Evolutionary conservation across 1,140 invertebrate species (phyloP), one percentile per base, ranked within the genome.

Genomic region (Bathynomus jamesi): DNA sequence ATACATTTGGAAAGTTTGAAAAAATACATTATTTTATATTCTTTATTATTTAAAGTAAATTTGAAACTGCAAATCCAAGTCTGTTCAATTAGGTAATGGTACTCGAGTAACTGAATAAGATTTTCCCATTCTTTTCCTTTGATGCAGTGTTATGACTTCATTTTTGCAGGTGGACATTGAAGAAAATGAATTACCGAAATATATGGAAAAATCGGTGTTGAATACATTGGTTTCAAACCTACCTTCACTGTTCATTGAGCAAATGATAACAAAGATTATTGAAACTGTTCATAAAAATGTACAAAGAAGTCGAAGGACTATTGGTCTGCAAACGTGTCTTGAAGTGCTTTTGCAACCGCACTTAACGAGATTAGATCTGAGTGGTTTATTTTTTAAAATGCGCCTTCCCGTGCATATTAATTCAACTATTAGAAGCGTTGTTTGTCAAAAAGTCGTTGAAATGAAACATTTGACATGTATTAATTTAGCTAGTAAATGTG

Each of bases 401-500:
- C 46, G 72, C 61, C 72, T 73, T 30, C 67, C 67, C 3, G 72
- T 62, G 10, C 31, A 32, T 2, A 73, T 70, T 17, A 73, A 73
- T 28, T 40, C 27, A 13, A 66, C 63, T 25, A 73, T 73, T n/a
- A 70, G 72, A 61, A 70, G 40, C 53, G 32, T 70, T 32, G 68
- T 70, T 17, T 28, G 28, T 27, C 27, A 61, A 28, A 61, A n/a
- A 2, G 63, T 73, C n/a, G 46, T 25, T 24, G 64, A 8, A 10
- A 73, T 73, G 72, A 73, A 68, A 28, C 69, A 73, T 66, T 53
- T 73, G 7, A 73, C 68, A 27, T 32, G 61, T 10, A 30, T 73
- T 13, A 73, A 73, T 28, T 69, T 73, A 67, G 72, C 70, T 32
- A 73, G 72, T 27, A 73, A 73, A 46, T 73, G 72, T 30, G 69